Evolutionary conservation across 35 echinoderm and acorn worm species (phyloP), one percentile per base, ranked within the genome.

Genomic region (Apostichopus japonicus): DNA sequence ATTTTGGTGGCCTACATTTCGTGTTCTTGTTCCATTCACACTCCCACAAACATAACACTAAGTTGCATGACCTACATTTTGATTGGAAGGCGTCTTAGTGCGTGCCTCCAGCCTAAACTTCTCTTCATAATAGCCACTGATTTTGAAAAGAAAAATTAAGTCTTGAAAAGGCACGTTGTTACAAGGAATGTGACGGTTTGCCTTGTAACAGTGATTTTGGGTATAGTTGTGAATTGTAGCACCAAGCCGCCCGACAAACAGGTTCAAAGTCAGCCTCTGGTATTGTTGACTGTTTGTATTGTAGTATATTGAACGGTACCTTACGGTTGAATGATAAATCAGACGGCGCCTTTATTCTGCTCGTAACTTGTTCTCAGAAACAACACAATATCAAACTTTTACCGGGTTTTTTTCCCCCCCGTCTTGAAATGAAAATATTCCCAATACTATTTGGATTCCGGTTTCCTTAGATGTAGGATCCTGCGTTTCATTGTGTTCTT

Each of bases 191-290:
- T 84, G 81, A 55, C 81, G 55, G 17, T 24, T 84, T 5, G 16
- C 21, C 21, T 84, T 84, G 81, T 23, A 84, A 57, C 55, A 13
- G 54, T 84, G 56, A 84, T 23, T 17, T 23, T 19, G 33, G 33
- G n/a, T n/a, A n/a, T 44, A 44, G 53, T 58, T 22, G 81, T 84
- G 81, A 84, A 84, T 57, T 84, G 56, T 84, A 55, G 54, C 81
- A 84, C 81, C 81, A 22, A 6, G 53, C 53, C 54, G 11, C 23
- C n/a, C 19, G 81, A 58, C 81, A 84, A 84, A 84, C 81, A 84
- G 56, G 81, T 84, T 23, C 54, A 24, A 84, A 84, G 81, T 84
- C 81, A 84, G 78, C 15, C 81, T 22, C 55, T 54, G 81, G 56
- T 84, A 58, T 55, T 58, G 56, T 57, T 5, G 14, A 17, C 16